phyloP scores from a whole-genome alignment of 2,888 invertebrate species.

The Tipula helvola region DNA sequence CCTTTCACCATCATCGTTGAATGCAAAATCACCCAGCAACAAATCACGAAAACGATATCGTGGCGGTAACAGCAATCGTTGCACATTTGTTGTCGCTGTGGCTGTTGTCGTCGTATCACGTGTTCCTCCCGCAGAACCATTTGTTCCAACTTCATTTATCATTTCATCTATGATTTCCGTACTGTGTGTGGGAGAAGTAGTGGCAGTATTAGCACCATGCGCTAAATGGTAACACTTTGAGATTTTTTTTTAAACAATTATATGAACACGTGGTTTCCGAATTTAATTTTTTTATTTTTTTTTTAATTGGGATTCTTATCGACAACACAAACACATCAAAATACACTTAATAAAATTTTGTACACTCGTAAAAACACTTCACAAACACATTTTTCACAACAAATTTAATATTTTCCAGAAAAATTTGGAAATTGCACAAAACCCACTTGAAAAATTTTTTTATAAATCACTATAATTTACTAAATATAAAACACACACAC shows the following conservation, averaged over 20 bases:
- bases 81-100: not conserved
- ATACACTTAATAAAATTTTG: not conserved
- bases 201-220: conserved; percentile 18
- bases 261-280: too few relatives aligned
- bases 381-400: not conserved
- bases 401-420: not conserved
- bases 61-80: conserved; percentile 28
- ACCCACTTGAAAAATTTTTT: not conserved
- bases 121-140: not conserved
- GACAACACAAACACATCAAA: not conserved
- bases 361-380: not conserved
- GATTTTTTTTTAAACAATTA: too few relatives aligned
- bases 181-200: conserved; percentile 22
- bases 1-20: conserved; percentile 69
- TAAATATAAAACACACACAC: not conserved
- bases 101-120: not conserved
- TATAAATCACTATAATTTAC: not conserved
- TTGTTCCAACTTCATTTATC: not conserved
- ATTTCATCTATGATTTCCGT: conserved; percentile 16
- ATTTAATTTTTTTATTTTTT: too few relatives aligned
- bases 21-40: conserved; percentile 62
- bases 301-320: not conserved
- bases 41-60: conserved; percentile 65
- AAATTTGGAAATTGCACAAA: not conserved
- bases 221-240: conserved; percentile 29